Conservation (phyloP, 2,888 invertebrate species). For the Noctua fimbriata region DNA sequence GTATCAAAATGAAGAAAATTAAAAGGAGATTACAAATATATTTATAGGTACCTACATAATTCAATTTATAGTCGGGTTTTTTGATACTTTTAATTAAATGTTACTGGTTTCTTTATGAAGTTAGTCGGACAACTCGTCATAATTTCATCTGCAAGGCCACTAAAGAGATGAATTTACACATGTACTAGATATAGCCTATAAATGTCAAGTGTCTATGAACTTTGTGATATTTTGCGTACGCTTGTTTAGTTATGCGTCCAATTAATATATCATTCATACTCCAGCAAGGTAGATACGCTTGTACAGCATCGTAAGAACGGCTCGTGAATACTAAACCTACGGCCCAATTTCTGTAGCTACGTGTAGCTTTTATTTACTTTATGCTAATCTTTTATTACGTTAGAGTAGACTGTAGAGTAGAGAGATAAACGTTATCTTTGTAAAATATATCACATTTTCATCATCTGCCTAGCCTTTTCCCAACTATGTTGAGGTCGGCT, state of each 20-base stretch:
- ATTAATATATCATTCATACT: constrained; percentile 18
- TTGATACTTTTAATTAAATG: no score
- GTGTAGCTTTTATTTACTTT: constrained; percentile 17
- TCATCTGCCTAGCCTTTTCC: not conserved
- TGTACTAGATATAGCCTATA: not conserved
- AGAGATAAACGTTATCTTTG: not conserved
- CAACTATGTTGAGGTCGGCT: not conserved
- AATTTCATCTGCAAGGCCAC: not conserved
- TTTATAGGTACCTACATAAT: no score
- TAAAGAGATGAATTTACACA: not conserved
- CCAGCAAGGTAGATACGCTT: constrained; percentile 6
- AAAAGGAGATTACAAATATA: no score
- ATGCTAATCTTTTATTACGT: not conserved
- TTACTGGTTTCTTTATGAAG: not conserved
- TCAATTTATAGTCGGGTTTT: no score
- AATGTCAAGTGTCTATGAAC: not conserved
- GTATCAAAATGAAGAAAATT: no score
- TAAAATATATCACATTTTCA: not conserved
- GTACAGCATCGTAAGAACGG: not conserved
- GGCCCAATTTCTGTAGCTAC: constrained; percentile 16
- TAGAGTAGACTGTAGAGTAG: not conserved
- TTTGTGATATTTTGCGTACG: constrained; percentile 21
- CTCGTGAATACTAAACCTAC: constrained; percentile 39
- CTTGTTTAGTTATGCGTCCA: constrained; percentile 3
- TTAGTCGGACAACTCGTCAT: not conserved